These are phyloP conservation scores for Cavia porcellus DNA, from an alignment of 2,113 vertebrate genomes.

Conservation along the genomic window DNA sequence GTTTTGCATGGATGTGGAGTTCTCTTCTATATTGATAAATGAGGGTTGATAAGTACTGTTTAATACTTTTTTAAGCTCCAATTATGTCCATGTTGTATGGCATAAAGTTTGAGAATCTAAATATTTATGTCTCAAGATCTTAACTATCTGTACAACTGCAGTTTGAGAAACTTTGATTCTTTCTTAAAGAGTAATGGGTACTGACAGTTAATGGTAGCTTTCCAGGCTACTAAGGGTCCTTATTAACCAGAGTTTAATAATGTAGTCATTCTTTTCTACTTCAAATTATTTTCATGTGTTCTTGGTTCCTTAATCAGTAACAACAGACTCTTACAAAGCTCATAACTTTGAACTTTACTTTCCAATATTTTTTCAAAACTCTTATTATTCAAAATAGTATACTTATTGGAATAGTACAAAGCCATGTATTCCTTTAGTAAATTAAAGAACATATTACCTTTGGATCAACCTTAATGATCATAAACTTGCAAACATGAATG, in stretches of 20 bases:
- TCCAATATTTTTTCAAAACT: constrained; percentile 39
- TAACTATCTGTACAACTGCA: background rate
- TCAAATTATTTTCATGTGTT: constrained; percentile 16
- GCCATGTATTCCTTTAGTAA: background rate
- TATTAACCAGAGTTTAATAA: background rate
- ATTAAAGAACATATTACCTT: background rate
- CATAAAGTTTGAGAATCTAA: background rate
- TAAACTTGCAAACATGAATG: background rate
- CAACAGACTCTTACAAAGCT: background rate
- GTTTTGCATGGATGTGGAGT: background rate
- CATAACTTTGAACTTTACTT: background rate
- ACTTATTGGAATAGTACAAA: background rate
- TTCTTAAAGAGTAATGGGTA: background rate
- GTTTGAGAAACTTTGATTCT: background rate
- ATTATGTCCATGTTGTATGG: background rate
- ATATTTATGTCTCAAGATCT: background rate
- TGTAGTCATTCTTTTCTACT: background rate
- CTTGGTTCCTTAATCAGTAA: background rate
- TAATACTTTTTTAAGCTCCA: background rate
- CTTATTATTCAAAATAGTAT: background rate
- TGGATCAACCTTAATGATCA: background rate
- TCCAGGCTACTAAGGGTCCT: background rate
- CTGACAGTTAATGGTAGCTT: background rate
- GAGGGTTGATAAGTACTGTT: background rate
- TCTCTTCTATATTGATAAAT: background rate